These are phyloP conservation scores for Callaeas wilsoni DNA, from an alignment of 2,113 vertebrate species.

Conservation along the genomic window DNA sequence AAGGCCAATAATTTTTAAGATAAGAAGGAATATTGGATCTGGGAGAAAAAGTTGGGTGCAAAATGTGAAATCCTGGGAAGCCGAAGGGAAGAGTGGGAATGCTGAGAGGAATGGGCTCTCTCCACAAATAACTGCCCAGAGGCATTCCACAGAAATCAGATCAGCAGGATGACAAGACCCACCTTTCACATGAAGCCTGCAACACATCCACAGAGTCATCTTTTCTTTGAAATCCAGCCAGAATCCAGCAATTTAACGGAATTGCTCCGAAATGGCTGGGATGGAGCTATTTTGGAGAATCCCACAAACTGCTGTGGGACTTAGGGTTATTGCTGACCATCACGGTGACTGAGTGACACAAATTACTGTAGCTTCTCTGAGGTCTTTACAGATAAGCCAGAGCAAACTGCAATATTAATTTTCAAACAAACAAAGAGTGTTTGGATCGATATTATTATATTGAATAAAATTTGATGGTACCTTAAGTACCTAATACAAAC, in stretches of 20 bases:
- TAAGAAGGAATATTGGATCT: not conserved
- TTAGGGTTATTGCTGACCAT: not conserved
- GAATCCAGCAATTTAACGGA: not conserved
- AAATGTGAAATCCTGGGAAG: not conserved
- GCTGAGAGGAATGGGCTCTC: not conserved
- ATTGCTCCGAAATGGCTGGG: not conserved
- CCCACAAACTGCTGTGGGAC: not conserved
- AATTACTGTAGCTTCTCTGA: not conserved
- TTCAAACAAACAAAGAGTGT: not conserved
- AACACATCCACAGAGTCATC: not conserved
- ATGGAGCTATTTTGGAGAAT: not conserved
- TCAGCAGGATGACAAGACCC: not conserved
- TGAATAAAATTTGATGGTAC: not conserved
- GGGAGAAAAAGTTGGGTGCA: not conserved
- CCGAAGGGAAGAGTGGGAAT: not conserved
- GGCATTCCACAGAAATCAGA: not conserved
- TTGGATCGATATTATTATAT: not conserved
- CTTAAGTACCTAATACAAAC: not conserved
- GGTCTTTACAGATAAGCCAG: not conserved
- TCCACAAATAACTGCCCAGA: not conserved
- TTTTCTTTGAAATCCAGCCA: not conserved
- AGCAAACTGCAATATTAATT: not conserved
- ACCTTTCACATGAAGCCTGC: not conserved
- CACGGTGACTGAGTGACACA: not conserved
- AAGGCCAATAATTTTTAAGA: not conserved